These are phyloP conservation scores for Acrocephalus scirpaceus DNA, from an alignment of 2,797 vertebrate genomes.

Conservation along the genomic window DNA sequence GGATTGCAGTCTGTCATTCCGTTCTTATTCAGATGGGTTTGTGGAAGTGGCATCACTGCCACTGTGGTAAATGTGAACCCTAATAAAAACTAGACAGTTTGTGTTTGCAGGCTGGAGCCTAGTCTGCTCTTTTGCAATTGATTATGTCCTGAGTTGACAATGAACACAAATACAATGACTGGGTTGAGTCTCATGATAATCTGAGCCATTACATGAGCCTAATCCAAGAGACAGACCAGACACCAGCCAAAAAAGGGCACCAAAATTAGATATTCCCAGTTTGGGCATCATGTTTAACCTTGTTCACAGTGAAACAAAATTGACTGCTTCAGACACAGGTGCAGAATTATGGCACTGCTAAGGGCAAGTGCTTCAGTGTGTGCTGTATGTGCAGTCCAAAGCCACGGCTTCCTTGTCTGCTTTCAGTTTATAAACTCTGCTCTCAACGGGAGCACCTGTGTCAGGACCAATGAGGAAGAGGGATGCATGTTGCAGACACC, in stretches of 20 bases:
- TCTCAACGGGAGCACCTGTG: slow-evolving; percentile 55
- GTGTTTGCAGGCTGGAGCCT: neutral
- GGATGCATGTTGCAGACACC: slow-evolving; percentile 28
- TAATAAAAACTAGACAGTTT: neutral
- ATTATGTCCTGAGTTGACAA: neutral
- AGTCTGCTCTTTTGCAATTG: neutral
- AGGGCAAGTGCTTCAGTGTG: slow-evolving; percentile 1
- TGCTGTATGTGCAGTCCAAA: slow-evolving; percentile 21
- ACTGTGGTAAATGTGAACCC: neutral
- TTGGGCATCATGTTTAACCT: slow-evolving; percentile 39
- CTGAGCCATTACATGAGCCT: neutral
- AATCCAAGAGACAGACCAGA: neutral
- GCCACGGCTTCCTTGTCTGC: slow-evolving; percentile 37
- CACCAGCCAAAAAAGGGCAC: slow-evolving; percentile 49
- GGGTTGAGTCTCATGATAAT: neutral
- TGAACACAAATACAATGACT: neutral
- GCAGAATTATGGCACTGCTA: slow-evolving; percentile 63
- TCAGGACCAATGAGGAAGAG: slow-evolving; percentile 58
- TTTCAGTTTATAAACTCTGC: slow-evolving; percentile 44
- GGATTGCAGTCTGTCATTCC: neutral
- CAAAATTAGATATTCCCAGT: slow-evolving; percentile 66
- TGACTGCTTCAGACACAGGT: slow-evolving; percentile 71
- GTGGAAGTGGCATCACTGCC: neutral
- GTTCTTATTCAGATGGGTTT: neutral
- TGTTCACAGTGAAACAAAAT: slow-evolving; percentile 57